Evolutionary conservation across 2,113 vertebrate genomes (phyloP).

Genomic region (Bungarus multicinctus): DNA sequence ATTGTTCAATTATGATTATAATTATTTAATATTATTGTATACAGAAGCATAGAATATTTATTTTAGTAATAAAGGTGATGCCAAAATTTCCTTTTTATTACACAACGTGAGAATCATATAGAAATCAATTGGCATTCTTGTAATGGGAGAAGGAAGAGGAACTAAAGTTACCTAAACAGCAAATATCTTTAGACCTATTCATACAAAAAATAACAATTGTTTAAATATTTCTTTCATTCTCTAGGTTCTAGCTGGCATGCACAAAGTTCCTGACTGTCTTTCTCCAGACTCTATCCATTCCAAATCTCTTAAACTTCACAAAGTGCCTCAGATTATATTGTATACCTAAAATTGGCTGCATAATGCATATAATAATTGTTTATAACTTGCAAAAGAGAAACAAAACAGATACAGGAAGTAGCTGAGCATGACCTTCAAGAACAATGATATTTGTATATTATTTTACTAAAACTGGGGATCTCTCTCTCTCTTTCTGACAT

Average conservation of each 20-base stretch:
- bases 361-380: neutral
- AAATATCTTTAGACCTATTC: neutral
- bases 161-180: no score
- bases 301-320: neutral
- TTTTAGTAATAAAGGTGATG: no score
- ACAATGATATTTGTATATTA: neutral
- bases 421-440: neutral
- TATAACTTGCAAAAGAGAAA: neutral
- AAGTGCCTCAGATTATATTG: neutral
- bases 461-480: neutral
- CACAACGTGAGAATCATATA: no score
- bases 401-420: neutral
- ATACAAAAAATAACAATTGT: neutral
- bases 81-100: no score
- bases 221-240: neutral
- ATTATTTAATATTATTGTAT: no score
- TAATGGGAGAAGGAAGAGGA: no score
- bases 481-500: neutral
- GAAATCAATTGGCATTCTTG: no score
- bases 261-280: neutral
- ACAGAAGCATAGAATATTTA: no score
- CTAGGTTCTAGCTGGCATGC: neutral
- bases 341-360: neutral
- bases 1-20: no score
- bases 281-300: neutral